These are phyloP conservation scores for Perca fluviatilis DNA, from an alignment of 2,113 vertebrate genomes.

Conservation along the genomic window DNA sequence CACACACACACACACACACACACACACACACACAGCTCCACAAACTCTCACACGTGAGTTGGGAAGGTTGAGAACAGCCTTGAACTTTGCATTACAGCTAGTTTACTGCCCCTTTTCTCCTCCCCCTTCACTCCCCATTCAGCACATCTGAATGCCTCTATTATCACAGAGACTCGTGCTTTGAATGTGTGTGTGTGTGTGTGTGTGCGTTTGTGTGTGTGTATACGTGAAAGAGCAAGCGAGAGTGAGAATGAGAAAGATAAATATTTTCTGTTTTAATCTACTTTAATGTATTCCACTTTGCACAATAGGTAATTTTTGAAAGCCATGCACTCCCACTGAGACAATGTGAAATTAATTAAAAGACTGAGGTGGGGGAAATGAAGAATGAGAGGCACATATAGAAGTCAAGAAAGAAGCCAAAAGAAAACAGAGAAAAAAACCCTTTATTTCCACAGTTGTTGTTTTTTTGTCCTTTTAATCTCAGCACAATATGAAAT, in stretches of 20 bases:
- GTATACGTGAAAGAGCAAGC: neutral
- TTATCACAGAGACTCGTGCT: slow-evolving; percentile 50
- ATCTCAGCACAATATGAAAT: neutral
- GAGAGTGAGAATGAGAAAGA: slow-evolving; percentile 17
- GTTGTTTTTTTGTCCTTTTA: slow-evolving; percentile 1
- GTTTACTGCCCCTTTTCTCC: slow-evolving; percentile 51
- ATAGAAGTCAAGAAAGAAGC: neutral
- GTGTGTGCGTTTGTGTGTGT: neutral
- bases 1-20: slow-evolving; percentile 17
- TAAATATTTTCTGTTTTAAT: neutral
- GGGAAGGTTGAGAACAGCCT: slow-evolving; percentile 51
- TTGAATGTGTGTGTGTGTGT: neutral
- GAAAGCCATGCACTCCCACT: neutral
- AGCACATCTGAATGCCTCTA: slow-evolving; percentile 51
- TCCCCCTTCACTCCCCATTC: slow-evolving; percentile 39
- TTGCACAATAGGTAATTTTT: neutral
- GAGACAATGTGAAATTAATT: slow-evolving; percentile 10
- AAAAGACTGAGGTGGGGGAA: neutral
- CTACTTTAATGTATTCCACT: slow-evolving; percentile 4
- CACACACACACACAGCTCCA: slow-evolving; percentile 4
- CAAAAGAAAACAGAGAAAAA: neutral
- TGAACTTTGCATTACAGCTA: slow-evolving; percentile 62
- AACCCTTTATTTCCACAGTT: neutral
- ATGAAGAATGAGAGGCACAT: neutral
- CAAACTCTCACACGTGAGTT: slow-evolving; percentile 45